Evolutionary conservation across 2,113 vertebrate genomes (phyloP), one percentile per base, ranked within the genome.

Genomic region (Chloropsis cyanopogon): DNA sequence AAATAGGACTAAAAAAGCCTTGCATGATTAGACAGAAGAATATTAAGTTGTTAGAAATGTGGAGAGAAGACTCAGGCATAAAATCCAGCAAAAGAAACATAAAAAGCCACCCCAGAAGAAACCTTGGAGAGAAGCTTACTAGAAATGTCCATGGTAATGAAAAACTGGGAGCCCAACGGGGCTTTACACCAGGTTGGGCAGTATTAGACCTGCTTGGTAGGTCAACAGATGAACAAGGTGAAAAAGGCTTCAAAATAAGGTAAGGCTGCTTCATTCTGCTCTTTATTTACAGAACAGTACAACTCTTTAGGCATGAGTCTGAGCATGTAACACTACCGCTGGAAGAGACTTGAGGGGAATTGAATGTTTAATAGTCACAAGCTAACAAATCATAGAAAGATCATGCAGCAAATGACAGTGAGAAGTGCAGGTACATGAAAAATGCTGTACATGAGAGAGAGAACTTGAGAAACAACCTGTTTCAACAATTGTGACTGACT

Each of bases 401-500:
- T 52, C 8, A 3, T 47, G 14, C 14, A 53, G 44, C 56, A 81
- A 46, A 52, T 10, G 12, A 10, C 39, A 82, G 22, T 50, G 73
- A 37, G 20, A 81, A 63, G 6, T 41, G 4, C 46, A 59, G 19
- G 29, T 69, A 16, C 3, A 2, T 63, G 46, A 37, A 35, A 63
- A 82, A 50, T 41, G 9, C 26, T 37, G 4, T 37, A 3, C 59
- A 12, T 37, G 7, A 9, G n/a, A 78, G 21, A 44, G 35, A 79
- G 11, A n/a, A 49, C 33, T 65, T 73, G 6, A 46, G 6, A 16
- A 85, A 59, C 16, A 39, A 3, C 3, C 24, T 1, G 0, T 25
- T 52, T 80, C 19, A 44, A 7, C 22, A 44, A 2, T 22, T 81
- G 25, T 65, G 46, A 41, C 14, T 56, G 14, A 21, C 44, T 80